These are phyloP conservation scores for Arion vulgaris DNA, from an alignment of 1,140 invertebrate species.

Conservation along the genomic window DNA sequence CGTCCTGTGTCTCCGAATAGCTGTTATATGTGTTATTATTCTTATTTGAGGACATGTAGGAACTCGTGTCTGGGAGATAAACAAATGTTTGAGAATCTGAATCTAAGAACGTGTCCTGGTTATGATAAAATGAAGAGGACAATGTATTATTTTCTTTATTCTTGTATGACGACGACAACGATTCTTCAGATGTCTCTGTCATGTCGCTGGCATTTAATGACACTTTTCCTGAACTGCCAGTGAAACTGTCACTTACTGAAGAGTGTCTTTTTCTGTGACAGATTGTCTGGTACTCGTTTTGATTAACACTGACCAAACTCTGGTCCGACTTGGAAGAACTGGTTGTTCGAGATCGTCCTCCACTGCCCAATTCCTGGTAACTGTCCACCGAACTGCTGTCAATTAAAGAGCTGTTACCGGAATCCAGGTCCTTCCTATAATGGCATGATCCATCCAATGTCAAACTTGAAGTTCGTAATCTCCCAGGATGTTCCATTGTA, in stretches of 20 bases:
- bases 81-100: background rate
- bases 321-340: constrained; percentile 16
- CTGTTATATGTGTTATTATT: background rate
- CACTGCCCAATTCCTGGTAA: background rate
- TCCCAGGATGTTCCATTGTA: background rate
- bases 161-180: background rate
- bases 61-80: background rate
- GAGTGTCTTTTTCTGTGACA: background rate
- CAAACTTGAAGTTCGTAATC: constrained; percentile 20
- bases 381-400: constrained; percentile 23
- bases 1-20: background rate
- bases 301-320: background rate
- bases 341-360: background rate
- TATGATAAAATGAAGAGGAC: background rate
- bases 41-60: background rate
- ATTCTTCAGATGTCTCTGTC: background rate
- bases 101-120: background rate
- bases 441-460: constrained; percentile 18
- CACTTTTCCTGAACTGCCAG: background rate
- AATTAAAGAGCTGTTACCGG: constrained; percentile 28
- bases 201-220: background rate
- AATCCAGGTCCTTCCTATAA: background rate
- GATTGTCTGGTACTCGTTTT: background rate
- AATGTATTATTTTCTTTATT: background rate
- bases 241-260: background rate